phyloP scores from a whole-genome alignment of 2,888 invertebrate genomes.

The Papilio protenor region DNA sequence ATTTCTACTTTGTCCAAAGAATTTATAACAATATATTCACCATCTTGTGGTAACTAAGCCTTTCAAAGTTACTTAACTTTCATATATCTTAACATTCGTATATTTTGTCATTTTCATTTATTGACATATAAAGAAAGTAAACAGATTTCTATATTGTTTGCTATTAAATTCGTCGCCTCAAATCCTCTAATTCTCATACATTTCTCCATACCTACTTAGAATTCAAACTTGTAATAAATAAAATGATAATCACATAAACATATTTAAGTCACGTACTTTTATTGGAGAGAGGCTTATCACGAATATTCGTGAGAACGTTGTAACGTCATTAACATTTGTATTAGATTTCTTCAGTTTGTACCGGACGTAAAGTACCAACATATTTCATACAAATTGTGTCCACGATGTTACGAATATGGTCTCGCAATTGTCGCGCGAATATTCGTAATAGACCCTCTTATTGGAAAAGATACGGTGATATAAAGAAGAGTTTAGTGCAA shows the following conservation, averaged over 20 bases:
- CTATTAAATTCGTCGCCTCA: not conserved
- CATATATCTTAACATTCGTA: not conserved
- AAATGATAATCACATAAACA: not conserved
- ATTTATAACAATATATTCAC: not conserved
- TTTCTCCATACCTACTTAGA: not conserved
- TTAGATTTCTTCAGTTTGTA: too few relatives aligned
- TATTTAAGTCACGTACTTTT: not conserved
- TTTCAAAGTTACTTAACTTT: not conserved
- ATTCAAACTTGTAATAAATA: not conserved
- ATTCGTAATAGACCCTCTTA: not conserved
- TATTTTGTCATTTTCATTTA: not conserved
- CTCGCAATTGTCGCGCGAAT: too few relatives aligned
- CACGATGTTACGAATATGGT: too few relatives aligned
- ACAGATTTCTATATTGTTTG: constrained; percentile 13
- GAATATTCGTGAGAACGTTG: not conserved
- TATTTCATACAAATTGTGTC: too few relatives aligned
- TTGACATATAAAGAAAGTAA: not conserved
- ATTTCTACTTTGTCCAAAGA: not conserved
- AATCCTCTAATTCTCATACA: not conserved
- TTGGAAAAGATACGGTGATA: not conserved
- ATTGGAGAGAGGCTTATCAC: not conserved
- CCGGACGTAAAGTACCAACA: too few relatives aligned
- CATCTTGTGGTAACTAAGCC: not conserved
- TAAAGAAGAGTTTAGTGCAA: not conserved
- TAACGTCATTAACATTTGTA: too few relatives aligned